Evolutionary conservation across 2,888 invertebrate genomes (phyloP), one percentile per base, ranked within the genome.

Genomic region (Masnerella sp.): DNA sequence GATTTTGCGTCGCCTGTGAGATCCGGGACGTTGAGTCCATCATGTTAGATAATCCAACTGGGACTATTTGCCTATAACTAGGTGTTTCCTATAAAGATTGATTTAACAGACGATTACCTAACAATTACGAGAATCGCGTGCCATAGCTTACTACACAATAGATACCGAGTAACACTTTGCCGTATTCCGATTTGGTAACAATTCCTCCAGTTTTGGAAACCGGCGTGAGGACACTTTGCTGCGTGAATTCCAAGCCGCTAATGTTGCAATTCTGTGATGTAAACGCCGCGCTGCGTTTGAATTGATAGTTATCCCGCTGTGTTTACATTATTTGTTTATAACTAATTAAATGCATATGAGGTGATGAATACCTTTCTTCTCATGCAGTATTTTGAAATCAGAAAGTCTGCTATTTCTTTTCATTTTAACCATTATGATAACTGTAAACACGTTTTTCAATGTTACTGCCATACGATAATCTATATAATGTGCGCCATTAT

Each of bases 1-100:
- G 70, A 72, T 54, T 68, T 45, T 58, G 58, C 65, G 38, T 49
- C 40, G 65, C 73, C 76, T 82, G 81, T 84, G 84, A 79, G 85
- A 85, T 84, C 65, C 78, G 76, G 80, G 82, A 78, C 82, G 76
- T 11, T 61, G 28, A 74, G 64, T 58, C 62, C 69, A 75, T 68
- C 68, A 15, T 52, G 59, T 75, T 69, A 65, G 75, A 75, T 68
- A 75, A 75, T 20, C 47, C 52, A 58, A 51, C 52, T 51, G 40
- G 59, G 62, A 65, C 49, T 47, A 51, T 65, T 72, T 65, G 71
- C 49, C 74, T 65, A 70, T 70, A 70, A 61, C 51, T 40, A 32
- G 54, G 62, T 43, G 74, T 75, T 71, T 74, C 59, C 74, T 65
- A 69, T 74, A 61, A 68, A 69, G 69, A 78, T 79, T 78, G 73